Evolutionary conservation across 2,113 vertebrate species (phyloP), one percentile per base, ranked within the genome.

Genomic region (Noturus placidus): DNA sequence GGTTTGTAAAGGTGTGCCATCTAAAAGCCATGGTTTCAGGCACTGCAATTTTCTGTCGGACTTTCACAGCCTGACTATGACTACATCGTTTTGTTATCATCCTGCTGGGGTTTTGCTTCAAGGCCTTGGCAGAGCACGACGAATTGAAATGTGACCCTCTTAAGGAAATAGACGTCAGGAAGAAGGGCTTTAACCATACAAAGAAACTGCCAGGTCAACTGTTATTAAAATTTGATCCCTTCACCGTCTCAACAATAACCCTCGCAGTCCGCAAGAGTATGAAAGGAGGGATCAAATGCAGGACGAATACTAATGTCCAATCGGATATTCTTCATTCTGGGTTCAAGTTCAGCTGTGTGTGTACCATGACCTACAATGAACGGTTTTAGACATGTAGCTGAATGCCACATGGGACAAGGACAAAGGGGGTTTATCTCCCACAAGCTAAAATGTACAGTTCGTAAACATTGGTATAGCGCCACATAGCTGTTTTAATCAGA

Each of bases 151-250:
- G 1, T 14, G 33, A 82, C 35, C 22, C 57, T 82, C 6, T 79
- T 33, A 50, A 50, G 42, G 52, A 54, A 57, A 54, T 80, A 13
- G 42, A 46, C 42, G 6, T 46, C 6, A 7, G 42, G 6, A 46
- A 7, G 54, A 79, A 80, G 17, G 57, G 5, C 17, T 22, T 82
- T 13, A 19, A 65, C 67, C 27, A 30, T 83, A 27, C 61, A 83
- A 67, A 83, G 38, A 83, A 46, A 67, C 56, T 61, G 22, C 33
- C 83, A 92, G 93, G 92, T 88, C 87, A 88, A 92, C 42, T 46
- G 92, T 94, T 92, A 90, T 92, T 92, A 91, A 93, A 93, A 93
- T 93, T 77, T 91, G 89, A 93, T 93, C 89, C 15, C 63, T 57
- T 80, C 30, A 57, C 30, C 2, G 6, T 35, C 78, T 80, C 30